Evolutionary conservation across 2,888 invertebrate genomes (phyloP), one percentile per base, ranked within the genome.

Genomic region (Parnassius smintheus): DNA sequence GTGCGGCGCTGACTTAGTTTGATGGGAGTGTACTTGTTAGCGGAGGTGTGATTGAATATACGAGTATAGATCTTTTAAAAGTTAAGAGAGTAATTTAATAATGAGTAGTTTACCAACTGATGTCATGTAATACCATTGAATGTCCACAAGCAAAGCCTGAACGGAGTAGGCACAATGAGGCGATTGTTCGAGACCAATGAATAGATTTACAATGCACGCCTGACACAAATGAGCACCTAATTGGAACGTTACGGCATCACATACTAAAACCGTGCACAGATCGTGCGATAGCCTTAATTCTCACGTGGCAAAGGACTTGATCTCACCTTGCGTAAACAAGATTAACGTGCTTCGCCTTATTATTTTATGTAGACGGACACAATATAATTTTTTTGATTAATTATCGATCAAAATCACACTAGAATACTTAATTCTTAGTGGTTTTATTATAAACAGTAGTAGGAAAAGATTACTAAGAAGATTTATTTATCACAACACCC

Each of bases 161-260:
- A 78, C 79, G 73, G 65, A 64, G 68, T 72, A 80, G 77, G 82
- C 70, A 80, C 82, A 85, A 84, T 83, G 78, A 80, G 70, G 70
- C 77, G 73, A 85, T 85, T 86, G 86, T 85, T 85, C 81, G 75
- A 78, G 77, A 76, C 78, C 79, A 83, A 83, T 86, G 82, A 85
- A 86, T 85, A 81, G 82, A 78, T 74, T 75, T 73, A 86, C 87
- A 88, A 87, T 85, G 81, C 83, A 84, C 82, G 83, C 75, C 73
- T 86, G 86, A 90, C 87, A 88, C 83, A 88, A 89, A 90, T 91
- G 86, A 88, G 84, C 85, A 83, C 77, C 90, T 90, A 90, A 90
- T 90, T 88, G 90, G 86, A 89, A 88, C 86, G 75, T 89, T 89
- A 83, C 88, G 79, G 84, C 85, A 90, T 83, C 76, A 75, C 74